These are phyloP conservation scores for Esox lucius DNA, from an alignment of 2,797 vertebrate genomes.

Conservation along the genomic window DNA sequence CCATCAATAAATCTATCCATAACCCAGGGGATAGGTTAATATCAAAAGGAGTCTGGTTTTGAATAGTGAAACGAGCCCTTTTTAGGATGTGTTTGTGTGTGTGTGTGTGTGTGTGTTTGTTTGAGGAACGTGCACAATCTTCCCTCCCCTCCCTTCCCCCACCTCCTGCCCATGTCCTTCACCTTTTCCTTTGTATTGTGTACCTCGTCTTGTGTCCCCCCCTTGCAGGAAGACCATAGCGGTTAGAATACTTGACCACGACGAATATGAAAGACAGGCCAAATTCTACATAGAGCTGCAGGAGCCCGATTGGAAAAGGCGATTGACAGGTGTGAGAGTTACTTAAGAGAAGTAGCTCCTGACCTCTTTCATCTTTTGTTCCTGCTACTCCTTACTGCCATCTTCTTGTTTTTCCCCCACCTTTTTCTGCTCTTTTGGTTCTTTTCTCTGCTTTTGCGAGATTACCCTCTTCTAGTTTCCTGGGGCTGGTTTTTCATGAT, in stretches of 20 bases:
- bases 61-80: constrained; percentile 31
- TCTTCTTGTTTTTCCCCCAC: constrained; percentile 77
- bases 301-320: constrained; percentile 90
- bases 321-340: constrained; percentile 92
- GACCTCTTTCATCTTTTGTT: constrained; percentile 68
- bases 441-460: constrained; percentile 49
- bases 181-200: constrained; percentile 62
- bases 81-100: constrained; percentile 65
- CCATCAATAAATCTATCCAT: constrained; percentile 3
- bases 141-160: constrained; percentile 66
- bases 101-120: constrained; percentile 48
- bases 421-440: constrained; percentile 58
- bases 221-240: constrained; percentile 90
- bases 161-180: neutral
- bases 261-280: constrained; percentile 94
- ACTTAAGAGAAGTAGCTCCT: constrained; percentile 61
- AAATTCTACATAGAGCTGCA: constrained; percentile 93
- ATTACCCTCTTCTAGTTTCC: neutral
- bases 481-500: too few species aligned
- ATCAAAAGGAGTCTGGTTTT: neutral
- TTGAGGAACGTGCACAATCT: constrained; percentile 61
- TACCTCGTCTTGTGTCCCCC: constrained; percentile 83
- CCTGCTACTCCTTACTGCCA: constrained; percentile 58
- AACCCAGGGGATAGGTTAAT: neutral
- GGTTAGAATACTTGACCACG: constrained; percentile 90